Evolutionary conservation across 2,888 invertebrate species (phyloP), one percentile per base, ranked within the genome.

Genomic region (Micoletzkya japonica): DNA sequence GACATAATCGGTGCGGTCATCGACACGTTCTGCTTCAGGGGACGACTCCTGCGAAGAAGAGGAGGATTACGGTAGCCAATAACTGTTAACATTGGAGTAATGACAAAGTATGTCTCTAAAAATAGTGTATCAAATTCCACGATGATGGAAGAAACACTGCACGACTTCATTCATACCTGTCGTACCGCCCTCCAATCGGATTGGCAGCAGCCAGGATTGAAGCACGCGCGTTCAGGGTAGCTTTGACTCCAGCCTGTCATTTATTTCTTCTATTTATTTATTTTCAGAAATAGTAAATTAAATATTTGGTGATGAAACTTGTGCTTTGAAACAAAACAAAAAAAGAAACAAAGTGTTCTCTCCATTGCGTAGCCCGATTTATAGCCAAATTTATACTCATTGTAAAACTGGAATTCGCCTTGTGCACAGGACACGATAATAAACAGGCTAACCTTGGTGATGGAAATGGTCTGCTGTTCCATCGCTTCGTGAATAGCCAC

Each of bases 401-500:
- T n/a, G n/a, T n/a, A n/a, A n/a, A n/a, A n/a, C n/a, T n/a, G 39
- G 89, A 87, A 24, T 89, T 88, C 39, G 10, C 17, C 39, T 39
- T 39, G 10, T 17, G 7, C 7, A 7, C 39, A 39, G 7, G 39
- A 39, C 7, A 10, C 39, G 39, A 39, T 39, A 39, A 39, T 39
- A 6, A n/a, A 52, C 24, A 52, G 7, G 24, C 24, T 60, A 39
- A 73, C 74, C 89, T 98, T 98, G 0, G 98, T 96, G 72, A 98
- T 90, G 0, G 96, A 95, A 80, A 98, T 99, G 0, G 98, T 99
- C 88, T 98, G 98, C 85, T 99, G 98, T 89, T 98, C 98, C 98
- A 98, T 98, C 3, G 98, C 98, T 88, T 98, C 98, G 88, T 99
- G 98, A 79, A 98, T 99, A 58, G 98, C 97, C 6, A 98, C 95